These are phyloP conservation scores for Elaphurus davidianus DNA, from an alignment of 2,113 vertebrate species.

Conservation along the genomic window DNA sequence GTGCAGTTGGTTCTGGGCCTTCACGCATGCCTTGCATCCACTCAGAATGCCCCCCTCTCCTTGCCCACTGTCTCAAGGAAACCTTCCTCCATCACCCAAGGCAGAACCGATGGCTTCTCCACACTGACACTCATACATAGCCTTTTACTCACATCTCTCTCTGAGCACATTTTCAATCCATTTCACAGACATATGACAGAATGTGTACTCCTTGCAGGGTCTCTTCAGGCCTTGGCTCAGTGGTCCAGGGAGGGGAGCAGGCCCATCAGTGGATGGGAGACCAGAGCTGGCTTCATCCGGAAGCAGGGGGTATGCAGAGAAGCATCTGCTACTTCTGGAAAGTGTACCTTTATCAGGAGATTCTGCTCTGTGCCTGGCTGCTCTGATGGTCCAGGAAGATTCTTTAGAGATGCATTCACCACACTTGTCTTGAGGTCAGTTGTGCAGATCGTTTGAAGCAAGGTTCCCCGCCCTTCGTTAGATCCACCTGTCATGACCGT, in stretches of 20 bases:
- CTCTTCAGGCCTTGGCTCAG: neutral
- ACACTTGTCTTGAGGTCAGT: neutral
- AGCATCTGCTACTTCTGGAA: neutral
- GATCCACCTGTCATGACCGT: neutral
- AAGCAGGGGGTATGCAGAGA: neutral
- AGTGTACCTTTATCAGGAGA: neutral
- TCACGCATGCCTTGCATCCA: neutral
- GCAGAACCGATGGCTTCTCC: neutral
- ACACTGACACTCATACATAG: neutral
- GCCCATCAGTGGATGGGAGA: no score
- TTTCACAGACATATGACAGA: neutral
- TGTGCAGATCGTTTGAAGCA: neutral
- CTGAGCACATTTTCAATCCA: neutral
- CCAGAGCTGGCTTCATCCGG: neutral
- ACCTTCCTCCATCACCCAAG: neutral
- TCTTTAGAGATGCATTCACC: neutral
- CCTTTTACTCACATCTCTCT: neutral
- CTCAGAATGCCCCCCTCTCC: neutral
- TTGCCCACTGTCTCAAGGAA: neutral
- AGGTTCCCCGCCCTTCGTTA: neutral
- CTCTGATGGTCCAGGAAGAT: neutral
- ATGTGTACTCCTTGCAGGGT: neutral
- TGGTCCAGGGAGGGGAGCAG: neutral
- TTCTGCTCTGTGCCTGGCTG: neutral
- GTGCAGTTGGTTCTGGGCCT: neutral